phyloP scores from a whole-genome alignment of 1,140 invertebrate species.

The Trypoxylus dichotomus region DNA sequence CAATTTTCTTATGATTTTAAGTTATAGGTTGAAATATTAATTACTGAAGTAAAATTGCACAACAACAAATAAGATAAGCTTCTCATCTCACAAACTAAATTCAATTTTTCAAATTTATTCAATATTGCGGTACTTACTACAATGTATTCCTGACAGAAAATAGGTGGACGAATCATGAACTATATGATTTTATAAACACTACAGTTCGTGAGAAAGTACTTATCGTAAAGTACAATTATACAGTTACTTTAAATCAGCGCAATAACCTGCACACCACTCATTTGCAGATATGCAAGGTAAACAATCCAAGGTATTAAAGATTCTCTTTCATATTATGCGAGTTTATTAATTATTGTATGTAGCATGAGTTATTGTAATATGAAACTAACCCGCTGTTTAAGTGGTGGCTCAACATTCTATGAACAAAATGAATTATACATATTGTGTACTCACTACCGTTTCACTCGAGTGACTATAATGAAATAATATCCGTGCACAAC shows the following conservation, averaged over 20 bases:
- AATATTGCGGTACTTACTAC: not conserved
- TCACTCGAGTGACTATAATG: constrained; percentile 3
- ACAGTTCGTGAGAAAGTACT: not conserved
- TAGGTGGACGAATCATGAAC: too few species aligned
- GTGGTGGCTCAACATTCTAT: constrained; percentile 9
- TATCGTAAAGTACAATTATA: not conserved
- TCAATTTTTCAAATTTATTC: not conserved
- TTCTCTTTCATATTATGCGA: not conserved
- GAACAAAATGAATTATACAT: constrained; percentile 12
- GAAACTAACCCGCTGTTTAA: constrained; percentile 23
- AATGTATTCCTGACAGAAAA: too few species aligned
- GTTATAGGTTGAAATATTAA: too few species aligned
- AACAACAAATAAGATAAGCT: too few species aligned
- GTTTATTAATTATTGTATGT: not conserved
- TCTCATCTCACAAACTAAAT: too few species aligned
- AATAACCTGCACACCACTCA: not conserved
- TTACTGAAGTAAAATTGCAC: too few species aligned
- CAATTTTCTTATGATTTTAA: too few species aligned
- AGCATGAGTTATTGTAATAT: constrained; percentile 13
- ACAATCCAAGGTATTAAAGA: not conserved
- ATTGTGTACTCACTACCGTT: constrained; percentile 13
- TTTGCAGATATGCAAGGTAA: not conserved
- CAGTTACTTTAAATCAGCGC: not conserved
- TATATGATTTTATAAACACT: not conserved
- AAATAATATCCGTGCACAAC: constrained; percentile 14